Percentiles rank a stretch among this genome's conserved stretches.
phyloP scores from a whole-genome alignment of 2,113 vertebrate genomes.

The Phocoena sinus region DNA sequence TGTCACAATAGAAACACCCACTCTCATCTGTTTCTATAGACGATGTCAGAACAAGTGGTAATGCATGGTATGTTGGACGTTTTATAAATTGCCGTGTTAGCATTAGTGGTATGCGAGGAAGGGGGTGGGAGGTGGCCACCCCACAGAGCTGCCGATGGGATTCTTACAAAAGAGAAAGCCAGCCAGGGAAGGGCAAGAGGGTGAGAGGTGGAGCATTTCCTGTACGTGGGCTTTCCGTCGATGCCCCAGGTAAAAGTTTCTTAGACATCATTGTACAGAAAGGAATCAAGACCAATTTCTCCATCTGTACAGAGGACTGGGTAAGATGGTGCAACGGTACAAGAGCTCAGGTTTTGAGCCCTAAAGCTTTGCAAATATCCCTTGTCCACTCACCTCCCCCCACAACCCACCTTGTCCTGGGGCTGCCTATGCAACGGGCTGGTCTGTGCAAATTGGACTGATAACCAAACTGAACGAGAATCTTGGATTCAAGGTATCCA shows the following conservation, averaged over 20 bases:
- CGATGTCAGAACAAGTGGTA: conserved; percentile 88
- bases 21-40: conserved; percentile 89
- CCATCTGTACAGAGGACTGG: conserved; percentile 75
- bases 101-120: conserved; percentile 95
- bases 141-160: conserved; percentile 76
- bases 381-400: neutral
- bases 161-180: conserved; percentile 63
- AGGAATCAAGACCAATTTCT: conserved; percentile 72
- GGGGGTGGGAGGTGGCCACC: conserved; percentile 72
- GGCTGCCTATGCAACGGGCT: conserved; percentile 71
- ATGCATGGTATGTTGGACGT: conserved; percentile 95
- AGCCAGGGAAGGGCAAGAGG: conserved; percentile 59
- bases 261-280: conserved; percentile 77
- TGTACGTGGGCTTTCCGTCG: conserved; percentile 65
- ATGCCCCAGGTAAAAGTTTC: conserved; percentile 76
- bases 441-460: conserved; percentile 64
- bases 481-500: conserved; percentile 69
- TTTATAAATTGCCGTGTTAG: conserved; percentile 87
- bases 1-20: conserved; percentile 88
- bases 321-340: conserved; percentile 58
- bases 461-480: conserved; percentile 58
- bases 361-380: conserved; percentile 62
- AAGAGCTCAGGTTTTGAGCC: conserved; percentile 70
- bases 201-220: conserved; percentile 71
- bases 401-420: conserved; percentile 39